Evolutionary conservation across 2,888 invertebrate genomes (phyloP).

Genomic region (Vannuccia rotundouncinata): DNA sequence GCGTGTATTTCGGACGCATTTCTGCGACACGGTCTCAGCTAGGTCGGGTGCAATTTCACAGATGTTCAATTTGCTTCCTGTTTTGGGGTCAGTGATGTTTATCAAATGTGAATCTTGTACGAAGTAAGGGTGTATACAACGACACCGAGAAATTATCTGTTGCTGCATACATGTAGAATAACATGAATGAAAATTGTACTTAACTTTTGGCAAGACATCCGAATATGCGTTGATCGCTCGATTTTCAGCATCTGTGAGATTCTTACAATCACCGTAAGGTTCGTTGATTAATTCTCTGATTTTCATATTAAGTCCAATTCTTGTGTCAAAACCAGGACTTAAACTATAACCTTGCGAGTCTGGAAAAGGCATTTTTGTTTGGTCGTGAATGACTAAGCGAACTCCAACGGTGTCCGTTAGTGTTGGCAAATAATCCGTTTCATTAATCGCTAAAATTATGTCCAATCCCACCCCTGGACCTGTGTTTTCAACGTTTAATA

Average conservation of each 20-base stretch:
- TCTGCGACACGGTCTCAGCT: neutral
- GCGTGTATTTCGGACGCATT: neutral
- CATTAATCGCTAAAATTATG: constrained; percentile 28
- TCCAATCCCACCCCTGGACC: constrained; percentile 6
- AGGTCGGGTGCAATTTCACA: neutral
- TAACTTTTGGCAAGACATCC: neutral
- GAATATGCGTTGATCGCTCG: neutral
- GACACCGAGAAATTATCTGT: neutral
- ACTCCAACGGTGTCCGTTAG: constrained; percentile 35
- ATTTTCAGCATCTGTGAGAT: neutral
- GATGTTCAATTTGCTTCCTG: neutral
- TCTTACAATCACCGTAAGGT: constrained; percentile 18
- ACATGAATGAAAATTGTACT: constrained; percentile 1
- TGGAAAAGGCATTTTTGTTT: constrained; percentile 36
- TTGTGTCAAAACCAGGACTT: constrained; percentile 32
- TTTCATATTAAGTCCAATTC: constrained; percentile 29
- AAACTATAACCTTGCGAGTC: constrained; percentile 29
- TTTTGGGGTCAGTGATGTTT: neutral
- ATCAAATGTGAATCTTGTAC: neutral
- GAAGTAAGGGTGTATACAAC: neutral
- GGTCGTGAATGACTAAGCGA: constrained; percentile 35
- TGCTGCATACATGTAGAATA: constrained; percentile 25
- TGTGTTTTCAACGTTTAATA: neutral
- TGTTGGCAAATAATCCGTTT: constrained; percentile 31
- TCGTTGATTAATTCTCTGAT: neutral